A percentile compares a stretch with the other conserved stretches of the same genome.
Evolutionary conservation across 2,888 invertebrate genomes (phyloP).

Genomic region (Orthonevra nobilis): DNA sequence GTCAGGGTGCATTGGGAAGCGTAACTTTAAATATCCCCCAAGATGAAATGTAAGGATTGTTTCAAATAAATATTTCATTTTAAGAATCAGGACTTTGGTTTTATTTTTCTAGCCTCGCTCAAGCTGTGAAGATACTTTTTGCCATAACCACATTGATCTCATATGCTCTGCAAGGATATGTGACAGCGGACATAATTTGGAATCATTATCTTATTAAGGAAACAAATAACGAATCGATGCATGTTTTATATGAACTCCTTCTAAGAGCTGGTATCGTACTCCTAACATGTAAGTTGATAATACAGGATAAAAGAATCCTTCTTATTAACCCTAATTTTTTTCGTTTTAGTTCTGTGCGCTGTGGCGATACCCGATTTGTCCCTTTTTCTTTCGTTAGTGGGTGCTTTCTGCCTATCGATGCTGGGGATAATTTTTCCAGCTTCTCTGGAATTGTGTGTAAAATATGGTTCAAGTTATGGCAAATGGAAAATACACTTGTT

Average conservation of each 20-base stretch:
- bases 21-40: constrained; percentile 93
- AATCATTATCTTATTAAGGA: constrained; percentile 83
- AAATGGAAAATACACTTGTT: constrained; percentile 85
- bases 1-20: constrained; percentile 87
- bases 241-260: constrained; percentile 85
- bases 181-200: constrained; percentile 98
- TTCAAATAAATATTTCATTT: background rate
- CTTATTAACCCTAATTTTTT: background rate
- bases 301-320: background rate
- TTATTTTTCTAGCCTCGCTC: constrained; percentile 82
- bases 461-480: constrained; percentile 86
- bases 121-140: constrained; percentile 91
- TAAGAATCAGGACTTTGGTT: background rate
- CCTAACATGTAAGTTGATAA: constrained; percentile 84
- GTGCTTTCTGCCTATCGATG: constrained; percentile 94
- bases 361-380: constrained; percentile 93
- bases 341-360: constrained; percentile 86
- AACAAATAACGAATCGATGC: constrained; percentile 83
- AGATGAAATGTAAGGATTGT: constrained; percentile 83
- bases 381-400: constrained; percentile 94
- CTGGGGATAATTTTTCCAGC: constrained; percentile 96
- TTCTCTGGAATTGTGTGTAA: constrained; percentile 90
- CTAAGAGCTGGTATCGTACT: constrained; percentile 87
- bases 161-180: constrained; percentile 98
- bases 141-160: constrained; percentile 95